Conservation (phyloP, 2,797 vertebrate genomes). For the Mareca penelope region DNA sequence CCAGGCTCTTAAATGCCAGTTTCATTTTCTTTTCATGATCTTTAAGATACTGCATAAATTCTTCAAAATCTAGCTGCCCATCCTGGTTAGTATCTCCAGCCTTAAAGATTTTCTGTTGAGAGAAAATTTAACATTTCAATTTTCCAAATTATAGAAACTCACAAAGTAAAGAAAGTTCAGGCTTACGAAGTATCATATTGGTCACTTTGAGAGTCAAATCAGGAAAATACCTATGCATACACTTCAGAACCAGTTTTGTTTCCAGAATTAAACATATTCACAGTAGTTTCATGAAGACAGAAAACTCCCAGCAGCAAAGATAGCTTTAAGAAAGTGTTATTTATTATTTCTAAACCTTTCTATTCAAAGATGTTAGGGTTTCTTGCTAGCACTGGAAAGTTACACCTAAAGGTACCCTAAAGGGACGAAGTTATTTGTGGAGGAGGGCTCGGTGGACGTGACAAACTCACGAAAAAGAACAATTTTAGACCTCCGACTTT, state of each 20-base stretch:
- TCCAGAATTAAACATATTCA: background rate
- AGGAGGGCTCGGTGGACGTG: background rate
- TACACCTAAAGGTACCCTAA: background rate
- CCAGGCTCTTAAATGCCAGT: constrained; percentile 94
- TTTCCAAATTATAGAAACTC: background rate
- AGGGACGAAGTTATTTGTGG: background rate
- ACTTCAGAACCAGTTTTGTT: background rate
- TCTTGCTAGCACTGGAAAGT: background rate
- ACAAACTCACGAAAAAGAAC: background rate
- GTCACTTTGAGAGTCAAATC: background rate
- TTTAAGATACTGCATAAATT: constrained; percentile 93
- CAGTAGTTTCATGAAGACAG: background rate
- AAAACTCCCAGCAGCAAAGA: background rate
- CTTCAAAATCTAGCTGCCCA: constrained; percentile 88
- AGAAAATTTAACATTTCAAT: constrained; percentile 3
- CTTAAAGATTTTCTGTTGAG: constrained; percentile 90
- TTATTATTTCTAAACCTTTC: background rate
- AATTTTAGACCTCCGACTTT: background rate
- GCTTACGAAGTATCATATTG: background rate
- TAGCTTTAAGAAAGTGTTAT: background rate
- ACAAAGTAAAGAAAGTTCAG: background rate
- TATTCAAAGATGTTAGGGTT: background rate
- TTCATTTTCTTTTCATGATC: constrained; percentile 97
- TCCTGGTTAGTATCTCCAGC: constrained; percentile 89
- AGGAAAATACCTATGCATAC: background rate